phyloP scores from a whole-genome alignment of 2,113 vertebrate species.

The Forbesichthys papilliferus region DNA sequence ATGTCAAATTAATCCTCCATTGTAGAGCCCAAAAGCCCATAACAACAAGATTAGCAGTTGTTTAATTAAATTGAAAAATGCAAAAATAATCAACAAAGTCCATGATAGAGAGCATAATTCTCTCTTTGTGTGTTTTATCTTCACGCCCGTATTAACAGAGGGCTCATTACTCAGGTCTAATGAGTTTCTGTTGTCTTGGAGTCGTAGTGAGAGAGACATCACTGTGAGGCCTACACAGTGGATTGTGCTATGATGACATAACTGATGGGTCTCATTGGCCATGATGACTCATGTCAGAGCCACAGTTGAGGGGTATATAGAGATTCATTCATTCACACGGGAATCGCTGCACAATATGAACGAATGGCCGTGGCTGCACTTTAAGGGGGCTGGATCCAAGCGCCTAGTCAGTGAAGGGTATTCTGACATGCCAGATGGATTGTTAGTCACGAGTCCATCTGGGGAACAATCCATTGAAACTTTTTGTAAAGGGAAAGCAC shows the following conservation, averaged over 20 bases:
- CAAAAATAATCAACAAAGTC: slow-evolving; percentile 13
- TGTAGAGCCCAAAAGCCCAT: slow-evolving; percentile 1
- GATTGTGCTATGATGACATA: neutral
- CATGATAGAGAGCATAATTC: slow-evolving; percentile 9
- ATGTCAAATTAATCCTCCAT: slow-evolving; percentile 1
- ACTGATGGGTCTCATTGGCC: slow-evolving; percentile 3
- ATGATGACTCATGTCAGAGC: too few relatives aligned
- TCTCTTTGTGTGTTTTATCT: slow-evolving; percentile 2
- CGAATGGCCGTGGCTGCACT: too few relatives aligned
- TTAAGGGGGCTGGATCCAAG: too few relatives aligned
- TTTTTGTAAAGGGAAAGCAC: too few relatives aligned
- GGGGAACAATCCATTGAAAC: too few relatives aligned
- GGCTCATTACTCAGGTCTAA: slow-evolving; percentile 17
- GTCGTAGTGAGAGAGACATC: slow-evolving; percentile 9
- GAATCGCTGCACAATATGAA: too few relatives aligned
- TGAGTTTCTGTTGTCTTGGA: neutral
- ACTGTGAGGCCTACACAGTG: too few relatives aligned
- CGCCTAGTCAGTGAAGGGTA: neutral
- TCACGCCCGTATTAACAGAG: slow-evolving; percentile 6
- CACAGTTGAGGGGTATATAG: too few relatives aligned
- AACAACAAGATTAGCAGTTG: slow-evolving; percentile 10
- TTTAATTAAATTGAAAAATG: slow-evolving; percentile 17
- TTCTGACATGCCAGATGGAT: too few relatives aligned
- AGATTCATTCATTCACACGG: too few relatives aligned
- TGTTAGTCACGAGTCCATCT: too few relatives aligned